Base-by-base conservation (phyloP, 2,113 vertebrate species). In the Nyctibius bracteatus region DNA sequence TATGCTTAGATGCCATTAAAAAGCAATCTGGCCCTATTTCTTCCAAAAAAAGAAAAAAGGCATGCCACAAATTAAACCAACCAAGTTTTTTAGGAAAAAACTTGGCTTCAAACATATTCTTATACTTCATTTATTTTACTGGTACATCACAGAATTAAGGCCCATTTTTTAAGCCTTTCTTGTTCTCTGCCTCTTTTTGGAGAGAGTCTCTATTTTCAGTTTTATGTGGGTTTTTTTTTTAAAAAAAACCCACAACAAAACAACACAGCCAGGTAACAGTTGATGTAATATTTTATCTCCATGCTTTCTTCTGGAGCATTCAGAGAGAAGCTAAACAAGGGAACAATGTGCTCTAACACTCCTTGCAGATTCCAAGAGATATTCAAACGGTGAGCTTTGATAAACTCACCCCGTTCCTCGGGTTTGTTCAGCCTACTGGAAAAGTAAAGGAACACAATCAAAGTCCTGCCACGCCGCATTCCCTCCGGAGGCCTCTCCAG, bases 351-450 rank as follows among this genome's bases (percentile, higher is more conserved):
- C 79, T 83, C 78, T 4, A 21, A 28, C 13, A 79, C 49, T 83
- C 92, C 74, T 92, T 22, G 33, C 47, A 71, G 75, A 47, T 90
- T 55, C 75, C 51, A 46, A 91, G 82, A 66, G 7, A 54, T 2
- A 66, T 65, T 67, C 80, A 84, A 91, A 89, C 9, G 9, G 58
- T 0, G 9, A 91, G 81, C 70, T 89, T 43, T 91, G 83, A 89
- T 68, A 88, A 96, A 81, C 81, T 55, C 82, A 63, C n/a, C 31
- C 79, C 6, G 7, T 73, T 92, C 58, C 82, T 68, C 18, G 4
- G 72, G 44, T 87, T 95, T 97, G 93, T 13, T 91, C 96, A 92
- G 81, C 74, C 88, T 91, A 33, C 81, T 91, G 86, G 88, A 95
- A 96, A 92, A 94, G 72, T 5, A 66, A 66, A 92, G 82, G 77